These are phyloP conservation scores for Phalanger gymnotis DNA, from an alignment of 2,797 vertebrate genomes.

Conservation along the genomic window DNA sequence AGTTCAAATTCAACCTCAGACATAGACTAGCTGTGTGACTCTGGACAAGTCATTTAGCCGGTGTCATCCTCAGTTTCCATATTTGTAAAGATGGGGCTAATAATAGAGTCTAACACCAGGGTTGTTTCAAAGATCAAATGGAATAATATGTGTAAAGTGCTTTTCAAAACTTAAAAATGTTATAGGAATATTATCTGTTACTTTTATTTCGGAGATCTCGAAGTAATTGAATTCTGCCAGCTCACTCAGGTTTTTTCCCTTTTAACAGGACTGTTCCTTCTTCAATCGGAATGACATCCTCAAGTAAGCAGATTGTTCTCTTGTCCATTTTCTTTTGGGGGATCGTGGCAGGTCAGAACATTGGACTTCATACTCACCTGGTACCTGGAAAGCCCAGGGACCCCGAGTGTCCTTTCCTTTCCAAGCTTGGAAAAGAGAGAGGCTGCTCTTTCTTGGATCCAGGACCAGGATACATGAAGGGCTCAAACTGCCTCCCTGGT, in stretches of 20 bases:
- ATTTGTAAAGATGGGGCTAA: not conserved
- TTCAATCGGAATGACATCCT: conserved; percentile 99
- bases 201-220: not conserved
- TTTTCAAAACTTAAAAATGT: not conserved
- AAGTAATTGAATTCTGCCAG: not conserved
- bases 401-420: fast-evolving
- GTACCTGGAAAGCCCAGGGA: not conserved
- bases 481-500: not conserved
- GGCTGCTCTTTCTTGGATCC: not conserved
- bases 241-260: conserved; percentile 57
- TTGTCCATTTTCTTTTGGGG: not conserved
- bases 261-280: conserved; percentile 96
- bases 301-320: conserved; percentile 88
- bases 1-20: not conserved
- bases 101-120: not conserved
- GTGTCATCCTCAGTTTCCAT: not conserved
- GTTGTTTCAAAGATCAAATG: not conserved
- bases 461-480: not conserved
- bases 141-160: not conserved
- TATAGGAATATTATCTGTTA: not conserved
- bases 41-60: not conserved
- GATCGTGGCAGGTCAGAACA: not conserved
- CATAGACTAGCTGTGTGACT: not conserved
- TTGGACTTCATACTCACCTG: not conserved
- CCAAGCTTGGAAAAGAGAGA: not conserved